Base-by-base conservation (phyloP, 2,113 vertebrate genomes). In the Caracal caracal region DNA sequence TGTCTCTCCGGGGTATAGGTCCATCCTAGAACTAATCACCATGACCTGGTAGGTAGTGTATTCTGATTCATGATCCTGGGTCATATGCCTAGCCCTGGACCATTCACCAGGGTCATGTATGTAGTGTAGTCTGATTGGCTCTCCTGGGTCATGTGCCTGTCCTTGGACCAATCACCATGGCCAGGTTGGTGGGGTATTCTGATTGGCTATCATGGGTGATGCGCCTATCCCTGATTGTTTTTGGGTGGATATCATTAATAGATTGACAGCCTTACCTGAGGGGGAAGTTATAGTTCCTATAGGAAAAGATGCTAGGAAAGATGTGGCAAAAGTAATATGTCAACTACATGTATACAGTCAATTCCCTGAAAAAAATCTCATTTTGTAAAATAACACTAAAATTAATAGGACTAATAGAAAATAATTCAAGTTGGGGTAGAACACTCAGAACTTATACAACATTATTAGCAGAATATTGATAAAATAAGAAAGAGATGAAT, bases 391-490 rank as follows among this genome's bases (percentile, higher is more conserved):
- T 47, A 15, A 93, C 33, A 93, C 15, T 87, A 80, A 88, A 94
- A 94, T 24, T 90, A 94, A 79, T 9, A 71, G 59, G 28, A 10
- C 19, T 88, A 93, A 70, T 53, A 51, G n/a, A 65, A 80, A 63
- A 86, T 83, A 82, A 87, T 76, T 8, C 71, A 15, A 93, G 19
- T 76, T 43, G 17, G 5, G 10, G 22, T 10, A 51, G 33, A 80
- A 70, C 15, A 90, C 10, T 84, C 70, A 96, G 95, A 96, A 95
- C 4, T 70, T 83, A 65, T 24, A 24, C 15, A 90, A 81, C 26
- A 80, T 96, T 93, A 93, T 96, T 89, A 96, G 24, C 87, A 82
- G 80, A 96, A 24, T 30, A 95, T 81, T 93, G 93, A 88, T 68
- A 87, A 93, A 66, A 59, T 88, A 22, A 68, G 20, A 37, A 75